Conservation (phyloP, 2,888 invertebrate species). For the Timema cristinae region DNA sequence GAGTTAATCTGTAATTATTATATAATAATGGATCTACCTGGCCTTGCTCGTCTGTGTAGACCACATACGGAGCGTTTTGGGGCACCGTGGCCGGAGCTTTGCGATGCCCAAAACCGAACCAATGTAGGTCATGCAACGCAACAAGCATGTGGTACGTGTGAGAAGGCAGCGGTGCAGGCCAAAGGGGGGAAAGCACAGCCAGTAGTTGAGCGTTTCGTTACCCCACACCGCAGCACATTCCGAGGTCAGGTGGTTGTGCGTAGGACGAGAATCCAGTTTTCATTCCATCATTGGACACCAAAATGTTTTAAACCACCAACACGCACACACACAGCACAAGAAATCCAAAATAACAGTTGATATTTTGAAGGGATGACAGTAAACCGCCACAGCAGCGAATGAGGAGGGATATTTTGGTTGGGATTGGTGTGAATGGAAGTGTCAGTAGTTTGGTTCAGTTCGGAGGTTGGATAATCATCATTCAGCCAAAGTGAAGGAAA, state of each 20-base stretch:
- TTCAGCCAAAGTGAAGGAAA: conserved; percentile 46
- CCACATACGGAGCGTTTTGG: conserved; percentile 88
- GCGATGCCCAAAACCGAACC: conserved; percentile 26
- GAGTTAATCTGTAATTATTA: too few relatives aligned
- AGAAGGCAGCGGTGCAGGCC: conserved; percentile 29
- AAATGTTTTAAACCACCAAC: conserved; percentile 26
- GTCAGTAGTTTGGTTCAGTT: too few relatives aligned
- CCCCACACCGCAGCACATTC: conserved; percentile 31
- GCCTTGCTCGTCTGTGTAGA: conserved; percentile 94
- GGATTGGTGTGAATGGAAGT: not conserved
- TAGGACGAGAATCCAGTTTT: conserved; percentile 23
- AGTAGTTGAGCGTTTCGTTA: conserved; percentile 24
- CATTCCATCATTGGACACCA: conserved; percentile 27
- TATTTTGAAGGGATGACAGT: conserved; percentile 21
- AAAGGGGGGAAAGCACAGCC: conserved; percentile 28
- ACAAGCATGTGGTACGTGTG: conserved; percentile 28
- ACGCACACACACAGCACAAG: conserved; percentile 31
- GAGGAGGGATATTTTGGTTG: conserved; percentile 14
- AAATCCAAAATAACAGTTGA: conserved; percentile 27
- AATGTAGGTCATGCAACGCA: conserved; percentile 29
- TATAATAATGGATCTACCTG: conserved; percentile 61
- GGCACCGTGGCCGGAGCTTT: conserved; percentile 54
- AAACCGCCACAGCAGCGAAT: conserved; percentile 25
- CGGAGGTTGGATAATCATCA: conserved; percentile 34
- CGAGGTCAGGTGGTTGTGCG: conserved; percentile 24